These are phyloP conservation scores for Trissonchulus latispiculum DNA, from an alignment of 2,888 invertebrate species.

Conservation along the genomic window DNA sequence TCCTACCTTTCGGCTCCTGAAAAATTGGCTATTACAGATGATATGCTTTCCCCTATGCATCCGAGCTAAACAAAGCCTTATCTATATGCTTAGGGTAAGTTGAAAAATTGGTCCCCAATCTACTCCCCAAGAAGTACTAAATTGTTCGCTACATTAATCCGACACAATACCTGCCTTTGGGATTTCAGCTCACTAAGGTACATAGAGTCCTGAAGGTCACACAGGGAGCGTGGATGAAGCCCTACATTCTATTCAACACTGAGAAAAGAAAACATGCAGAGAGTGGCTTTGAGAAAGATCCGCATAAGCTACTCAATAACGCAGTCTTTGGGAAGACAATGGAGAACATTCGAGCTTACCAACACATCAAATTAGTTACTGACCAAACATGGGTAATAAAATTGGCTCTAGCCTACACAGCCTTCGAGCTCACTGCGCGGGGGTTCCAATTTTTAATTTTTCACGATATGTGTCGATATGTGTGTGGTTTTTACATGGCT, in stretches of 20 bases:
- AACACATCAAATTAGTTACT: too few species aligned
- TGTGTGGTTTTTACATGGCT: too few species aligned
- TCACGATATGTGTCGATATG: too few species aligned
- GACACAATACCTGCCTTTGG: not conserved
- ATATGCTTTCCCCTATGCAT: not conserved
- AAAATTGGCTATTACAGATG: not conserved
- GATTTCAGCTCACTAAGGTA: not conserved
- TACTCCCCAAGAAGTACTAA: not conserved
- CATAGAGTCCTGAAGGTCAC: not conserved
- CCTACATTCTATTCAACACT: not conserved
- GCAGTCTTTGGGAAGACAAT: not conserved
- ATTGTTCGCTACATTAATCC: not conserved
- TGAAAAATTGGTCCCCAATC: not conserved
- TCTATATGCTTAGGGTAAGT: not conserved
- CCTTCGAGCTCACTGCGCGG: too few species aligned
- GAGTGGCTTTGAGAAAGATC: not conserved
- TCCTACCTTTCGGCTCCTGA: not conserved
- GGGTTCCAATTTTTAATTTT: too few species aligned
- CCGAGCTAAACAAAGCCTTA: too few species aligned
- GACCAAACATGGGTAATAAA: too few species aligned
- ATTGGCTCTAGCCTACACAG: too few species aligned
- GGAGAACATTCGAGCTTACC: too few species aligned
- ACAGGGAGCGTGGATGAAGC: not conserved
- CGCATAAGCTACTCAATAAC: not conserved
- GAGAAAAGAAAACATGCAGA: not conserved